Conservation (phyloP, 1,140 invertebrate species). For the Drosophila micromelanica region DNA sequence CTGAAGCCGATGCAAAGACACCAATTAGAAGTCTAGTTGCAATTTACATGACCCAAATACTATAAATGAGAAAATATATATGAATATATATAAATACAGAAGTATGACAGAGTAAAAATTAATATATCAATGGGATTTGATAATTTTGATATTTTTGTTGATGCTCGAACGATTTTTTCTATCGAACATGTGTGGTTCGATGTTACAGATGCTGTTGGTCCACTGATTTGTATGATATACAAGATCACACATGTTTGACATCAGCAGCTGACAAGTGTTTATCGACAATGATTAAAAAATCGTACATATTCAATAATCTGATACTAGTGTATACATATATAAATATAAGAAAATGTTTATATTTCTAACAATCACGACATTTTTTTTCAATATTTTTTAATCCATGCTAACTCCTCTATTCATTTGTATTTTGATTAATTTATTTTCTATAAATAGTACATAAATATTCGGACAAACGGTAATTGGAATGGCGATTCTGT, state of each 20-base stretch:
- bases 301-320: too few species aligned
- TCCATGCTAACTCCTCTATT: too few species aligned
- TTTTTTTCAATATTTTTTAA: too few species aligned
- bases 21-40: neutral
- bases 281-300: neutral
- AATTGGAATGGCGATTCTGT: neutral
- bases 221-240: neutral
- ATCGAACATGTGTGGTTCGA: conserved; percentile 16
- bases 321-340: too few species aligned
- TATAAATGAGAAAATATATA: neutral
- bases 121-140: neutral
- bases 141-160: neutral
- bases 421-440: neutral
- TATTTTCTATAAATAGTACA: neutral
- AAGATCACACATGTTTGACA: neutral
- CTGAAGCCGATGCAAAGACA: neutral
- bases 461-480: neutral
- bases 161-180: neutral
- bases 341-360: too few species aligned
- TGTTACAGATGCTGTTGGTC: neutral
- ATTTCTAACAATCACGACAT: too few species aligned
- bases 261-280: neutral
- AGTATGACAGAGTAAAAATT: neutral
- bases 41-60: neutral
- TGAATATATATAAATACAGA: neutral